A percentile compares a stretch with the other conserved stretches of the same genome.
Conservation (phyloP, 2,113 vertebrate species). For the Melanocharis versteri region DNA sequence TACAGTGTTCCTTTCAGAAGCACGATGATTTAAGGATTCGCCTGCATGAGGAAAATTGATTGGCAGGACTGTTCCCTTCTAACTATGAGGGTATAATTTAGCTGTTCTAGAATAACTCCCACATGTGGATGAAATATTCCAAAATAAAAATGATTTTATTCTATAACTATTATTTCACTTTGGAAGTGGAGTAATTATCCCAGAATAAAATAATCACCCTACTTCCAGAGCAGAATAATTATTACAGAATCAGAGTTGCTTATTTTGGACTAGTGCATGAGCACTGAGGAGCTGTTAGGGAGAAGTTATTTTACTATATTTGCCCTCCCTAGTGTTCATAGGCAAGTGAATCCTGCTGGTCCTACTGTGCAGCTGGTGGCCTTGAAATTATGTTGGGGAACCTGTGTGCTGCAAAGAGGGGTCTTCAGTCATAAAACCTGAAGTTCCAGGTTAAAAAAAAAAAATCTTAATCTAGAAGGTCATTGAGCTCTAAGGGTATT, state of each 20-base stretch:
- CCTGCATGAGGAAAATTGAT: slow-evolving; percentile 40
- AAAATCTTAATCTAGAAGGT: not conserved
- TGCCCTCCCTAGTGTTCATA: not conserved
- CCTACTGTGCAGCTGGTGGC: not conserved
- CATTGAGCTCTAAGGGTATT: not conserved
- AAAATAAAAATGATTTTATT: slow-evolving; percentile 64
- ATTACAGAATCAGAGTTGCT: slow-evolving; percentile 19
- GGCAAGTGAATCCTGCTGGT: not conserved
- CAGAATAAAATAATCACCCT: slow-evolving; percentile 57
- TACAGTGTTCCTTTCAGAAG: not conserved
- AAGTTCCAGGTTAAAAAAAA: not conserved
- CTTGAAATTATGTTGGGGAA: not conserved
- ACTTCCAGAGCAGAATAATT: slow-evolving; percentile 42
- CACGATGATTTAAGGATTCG: not conserved
- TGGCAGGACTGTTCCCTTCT: slow-evolving; percentile 49
- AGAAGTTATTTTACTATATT: not conserved
- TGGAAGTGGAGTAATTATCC: slow-evolving; percentile 60
- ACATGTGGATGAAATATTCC: slow-evolving; percentile 57
- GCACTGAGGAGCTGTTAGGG: not conserved
- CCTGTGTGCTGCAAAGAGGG: not conserved
- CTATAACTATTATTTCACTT: slow-evolving; percentile 57
- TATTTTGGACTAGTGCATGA: slow-evolving; percentile 31
- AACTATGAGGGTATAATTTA: slow-evolving; percentile 57
- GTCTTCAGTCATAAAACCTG: not conserved
- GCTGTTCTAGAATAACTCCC: slow-evolving; percentile 60